Percentiles rank a stretch among this genome's conserved stretches.
phyloP scores from a whole-genome alignment of 2,888 invertebrate species.

The Ditula angustiorana region DNA sequence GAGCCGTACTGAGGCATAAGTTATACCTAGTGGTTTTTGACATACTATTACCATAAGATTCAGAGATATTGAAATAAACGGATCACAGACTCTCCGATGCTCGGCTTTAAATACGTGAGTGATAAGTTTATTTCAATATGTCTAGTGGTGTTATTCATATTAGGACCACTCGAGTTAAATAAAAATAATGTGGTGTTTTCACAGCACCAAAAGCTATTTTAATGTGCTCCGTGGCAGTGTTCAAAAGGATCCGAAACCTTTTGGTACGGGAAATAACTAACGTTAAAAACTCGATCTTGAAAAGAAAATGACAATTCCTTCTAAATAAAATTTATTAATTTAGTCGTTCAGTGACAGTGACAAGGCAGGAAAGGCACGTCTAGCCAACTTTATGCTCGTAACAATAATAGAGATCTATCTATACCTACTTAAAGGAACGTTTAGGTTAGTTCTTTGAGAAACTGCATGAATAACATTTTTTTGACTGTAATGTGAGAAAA shows the following conservation, averaged over 20 bases:
- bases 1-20: too few relatives aligned
- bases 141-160: too few relatives aligned
- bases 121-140: too few relatives aligned
- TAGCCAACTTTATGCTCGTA: conserved; percentile 63
- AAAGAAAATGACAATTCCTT: conserved; percentile 24
- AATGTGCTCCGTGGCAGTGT: not conserved
- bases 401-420: conserved; percentile 82
- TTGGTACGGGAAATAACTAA: conserved; percentile 36
- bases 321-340: conserved; percentile 27
- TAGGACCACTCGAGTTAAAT: too few relatives aligned
- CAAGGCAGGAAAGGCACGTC: conserved; percentile 33
- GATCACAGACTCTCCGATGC: too few relatives aligned
- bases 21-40: too few relatives aligned
- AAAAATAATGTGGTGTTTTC: too few relatives aligned
- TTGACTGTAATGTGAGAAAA: conserved; percentile 46
- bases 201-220: too few relatives aligned
- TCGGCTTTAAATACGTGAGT: too few relatives aligned
- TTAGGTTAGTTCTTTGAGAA: conserved; percentile 77
- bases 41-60: too few relatives aligned
- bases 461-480: conserved; percentile 48
- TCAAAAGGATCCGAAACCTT: conserved; percentile 6
- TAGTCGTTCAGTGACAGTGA: conserved; percentile 35
- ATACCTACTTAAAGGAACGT: conserved; percentile 80
- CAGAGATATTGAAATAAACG: too few relatives aligned
- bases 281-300: conserved; percentile 30